Conservation (phyloP, 1,140 invertebrate species). For the Lasioglossum albipes region DNA sequence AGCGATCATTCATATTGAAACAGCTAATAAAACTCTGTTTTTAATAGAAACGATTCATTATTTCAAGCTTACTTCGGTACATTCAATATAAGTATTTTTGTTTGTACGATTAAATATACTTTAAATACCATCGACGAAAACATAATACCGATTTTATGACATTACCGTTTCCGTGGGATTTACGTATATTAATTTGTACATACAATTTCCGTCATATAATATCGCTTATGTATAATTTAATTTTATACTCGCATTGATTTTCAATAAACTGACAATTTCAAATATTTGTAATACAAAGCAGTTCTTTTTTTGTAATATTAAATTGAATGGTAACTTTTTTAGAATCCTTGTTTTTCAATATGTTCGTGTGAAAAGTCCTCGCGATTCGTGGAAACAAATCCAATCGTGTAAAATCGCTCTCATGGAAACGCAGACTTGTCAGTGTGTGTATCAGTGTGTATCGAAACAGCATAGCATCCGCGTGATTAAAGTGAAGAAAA, state of each 20-base stretch:
- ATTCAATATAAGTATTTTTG: neutral
- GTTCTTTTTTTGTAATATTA: too few relatives aligned
- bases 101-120: neutral
- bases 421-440: neutral
- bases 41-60: conserved; percentile 7
- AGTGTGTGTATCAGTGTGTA: neutral
- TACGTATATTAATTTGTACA: too few relatives aligned
- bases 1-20: conserved; percentile 42
- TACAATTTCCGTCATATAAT: neutral
- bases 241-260: neutral
- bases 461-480: neutral
- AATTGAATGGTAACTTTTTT: too few relatives aligned
- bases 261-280: neutral
- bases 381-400: neutral
- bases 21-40: conserved; percentile 42
- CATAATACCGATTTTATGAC: too few relatives aligned
- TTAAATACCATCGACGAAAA: too few relatives aligned
- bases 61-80: neutral
- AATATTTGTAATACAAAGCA: neutral
- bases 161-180: neutral
- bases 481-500: conserved; percentile 7
- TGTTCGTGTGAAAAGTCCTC: neutral
- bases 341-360: neutral
- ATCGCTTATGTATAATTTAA: neutral
- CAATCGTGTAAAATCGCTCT: too few relatives aligned